Base-by-base conservation (phyloP, 2,888 invertebrate genomes). In the Caenorhabditis macrosperma region DNA sequence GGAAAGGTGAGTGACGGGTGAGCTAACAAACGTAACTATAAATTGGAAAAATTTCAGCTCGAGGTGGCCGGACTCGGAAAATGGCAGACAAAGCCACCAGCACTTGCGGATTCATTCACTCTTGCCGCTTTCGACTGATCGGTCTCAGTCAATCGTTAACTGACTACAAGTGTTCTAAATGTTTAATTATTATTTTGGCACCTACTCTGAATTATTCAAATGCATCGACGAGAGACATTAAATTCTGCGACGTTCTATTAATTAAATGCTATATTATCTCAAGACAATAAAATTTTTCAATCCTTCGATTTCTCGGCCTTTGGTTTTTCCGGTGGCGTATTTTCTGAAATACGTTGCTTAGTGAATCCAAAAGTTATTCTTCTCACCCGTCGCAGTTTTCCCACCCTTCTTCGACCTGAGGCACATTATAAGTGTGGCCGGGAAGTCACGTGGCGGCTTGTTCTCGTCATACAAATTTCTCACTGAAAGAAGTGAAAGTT, bases 11-110 rank as follows among this genome's bases (percentile, higher is more conserved):
- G 35, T 26, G 35, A 30, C 9, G n/a, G n/a, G n/a, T n/a, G n/a
- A n/a, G n/a, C n/a, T n/a, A n/a, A n/a, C n/a, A n/a, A n/a, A n/a
- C n/a, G n/a, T n/a, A n/a, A n/a, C n/a, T n/a, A n/a, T n/a, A n/a
- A n/a, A n/a, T n/a, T n/a, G n/a, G n/a, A n/a, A n/a, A n/a, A n/a
- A n/a, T 74, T 79, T 22, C 66, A 84, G 79, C 52, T 82, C 33
- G 72, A 74, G 38, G 48, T 54, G 12, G 63, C 59, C n/a, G 82
- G 80, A 44, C 61, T 64, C 50, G 84, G 84, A 57, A 78, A 67
- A 33, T 84, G 84, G 84, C 84, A 84, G 38, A 55, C 38, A 55
- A 82, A 82, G 44, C 84, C 84, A 9, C 17, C 59, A 0, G 66
- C 67, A 24, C 61, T 82, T 17, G 69, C 54, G 41, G 77, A 84